These are phyloP conservation scores for Rafetus swinhoei DNA, from an alignment of 2,113 vertebrate species.

Conservation along the genomic window DNA sequence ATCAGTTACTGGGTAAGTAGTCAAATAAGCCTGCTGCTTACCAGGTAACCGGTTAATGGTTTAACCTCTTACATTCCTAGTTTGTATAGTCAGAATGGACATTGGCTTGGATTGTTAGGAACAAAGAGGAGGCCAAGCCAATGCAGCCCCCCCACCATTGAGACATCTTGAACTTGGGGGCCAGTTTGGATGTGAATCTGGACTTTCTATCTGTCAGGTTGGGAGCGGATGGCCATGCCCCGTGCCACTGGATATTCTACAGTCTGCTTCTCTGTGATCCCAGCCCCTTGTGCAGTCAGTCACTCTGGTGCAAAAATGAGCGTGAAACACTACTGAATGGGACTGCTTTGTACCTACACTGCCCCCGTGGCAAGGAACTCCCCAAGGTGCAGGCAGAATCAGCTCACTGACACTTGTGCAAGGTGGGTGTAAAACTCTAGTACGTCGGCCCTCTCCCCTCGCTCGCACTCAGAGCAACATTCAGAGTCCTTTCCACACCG, in stretches of 20 bases:
- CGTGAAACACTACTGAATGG: neutral
- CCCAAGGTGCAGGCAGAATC: neutral
- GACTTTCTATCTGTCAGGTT: neutral
- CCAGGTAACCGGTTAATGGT: no score
- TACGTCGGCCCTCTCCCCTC: neutral
- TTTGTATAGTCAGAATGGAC: neutral
- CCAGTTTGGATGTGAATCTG: neutral
- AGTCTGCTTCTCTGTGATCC: neutral
- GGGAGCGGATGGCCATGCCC: neutral
- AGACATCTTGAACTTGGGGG: neutral
- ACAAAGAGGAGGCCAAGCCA: neutral
- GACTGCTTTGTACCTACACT: neutral
- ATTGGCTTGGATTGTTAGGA: neutral
- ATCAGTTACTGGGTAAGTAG: no score
- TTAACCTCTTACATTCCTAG: neutral
- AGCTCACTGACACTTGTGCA: neutral
- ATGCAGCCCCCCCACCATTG: fast-evolving
- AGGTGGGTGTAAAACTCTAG: neutral
- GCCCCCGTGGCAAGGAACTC: neutral
- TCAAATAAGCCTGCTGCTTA: no score
- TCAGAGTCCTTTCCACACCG: neutral
- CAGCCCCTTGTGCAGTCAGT: neutral
- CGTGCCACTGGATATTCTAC: neutral
- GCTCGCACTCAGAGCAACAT: neutral
- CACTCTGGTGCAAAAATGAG: neutral